phyloP scores from a whole-genome alignment of 2,113 vertebrate genomes.

The Syngnathus typhle region DNA sequence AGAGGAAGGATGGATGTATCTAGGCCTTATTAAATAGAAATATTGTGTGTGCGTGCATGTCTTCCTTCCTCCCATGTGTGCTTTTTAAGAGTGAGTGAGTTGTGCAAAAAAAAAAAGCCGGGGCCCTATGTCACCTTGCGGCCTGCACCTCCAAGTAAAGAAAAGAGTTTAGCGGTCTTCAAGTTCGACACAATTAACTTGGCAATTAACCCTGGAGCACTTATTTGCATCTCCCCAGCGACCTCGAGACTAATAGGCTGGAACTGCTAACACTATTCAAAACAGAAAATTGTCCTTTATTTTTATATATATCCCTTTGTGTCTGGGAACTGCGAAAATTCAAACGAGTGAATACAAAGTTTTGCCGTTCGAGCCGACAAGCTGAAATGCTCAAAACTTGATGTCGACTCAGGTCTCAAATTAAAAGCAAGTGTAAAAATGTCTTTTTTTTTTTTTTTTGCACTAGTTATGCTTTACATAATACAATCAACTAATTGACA shows the following conservation, averaged over 20 bases:
- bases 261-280: slow-evolving; percentile 3
- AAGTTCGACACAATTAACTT: slow-evolving; percentile 11
- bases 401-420: no score
- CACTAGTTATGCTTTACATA: no score
- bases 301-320: neutral
- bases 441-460: no score
- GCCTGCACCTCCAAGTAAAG: neutral
- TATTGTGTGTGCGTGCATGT: neutral
- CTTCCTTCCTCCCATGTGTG: neutral
- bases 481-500: no score
- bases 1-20: neutral
- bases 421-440: no score
- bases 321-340: no score
- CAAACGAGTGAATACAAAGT: no score
- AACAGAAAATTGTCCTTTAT: neutral
- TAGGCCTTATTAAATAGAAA: neutral
- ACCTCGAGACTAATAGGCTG: neutral
- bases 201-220: slow-evolving; percentile 8
- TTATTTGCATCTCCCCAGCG: slow-evolving; percentile 6
- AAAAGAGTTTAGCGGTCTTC: neutral
- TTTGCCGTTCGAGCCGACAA: no score
- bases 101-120: neutral
- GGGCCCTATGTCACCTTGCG: neutral
- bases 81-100: neutral
- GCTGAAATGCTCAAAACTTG: no score